Conservation (phyloP, 2,888 invertebrate genomes). For the Pristionchus fissidentatus region DNA sequence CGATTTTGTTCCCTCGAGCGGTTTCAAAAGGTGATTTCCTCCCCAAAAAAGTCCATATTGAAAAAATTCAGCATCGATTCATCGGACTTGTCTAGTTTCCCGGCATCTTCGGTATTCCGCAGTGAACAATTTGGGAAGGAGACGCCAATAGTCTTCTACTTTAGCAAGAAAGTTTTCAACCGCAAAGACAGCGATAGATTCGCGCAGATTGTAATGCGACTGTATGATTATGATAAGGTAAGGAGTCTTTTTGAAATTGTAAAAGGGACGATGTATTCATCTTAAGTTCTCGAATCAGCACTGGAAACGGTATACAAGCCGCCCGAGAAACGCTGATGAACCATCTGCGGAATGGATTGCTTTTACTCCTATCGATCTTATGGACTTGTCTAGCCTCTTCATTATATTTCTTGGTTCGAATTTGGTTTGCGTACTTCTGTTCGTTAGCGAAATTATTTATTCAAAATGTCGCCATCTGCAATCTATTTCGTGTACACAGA, state of each 20-base stretch:
- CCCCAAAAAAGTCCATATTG: neutral
- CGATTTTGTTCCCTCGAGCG: neutral
- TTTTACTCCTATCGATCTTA: no score
- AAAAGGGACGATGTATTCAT: neutral
- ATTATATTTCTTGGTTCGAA: no score
- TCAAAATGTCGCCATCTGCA: no score
- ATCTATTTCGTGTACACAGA: no score
- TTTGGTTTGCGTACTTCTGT: no score
- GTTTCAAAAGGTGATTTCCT: neutral
- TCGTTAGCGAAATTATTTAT: no score
- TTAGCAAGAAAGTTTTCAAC: neutral
- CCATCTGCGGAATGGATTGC: no score
- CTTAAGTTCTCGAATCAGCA: neutral
- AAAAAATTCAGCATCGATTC: neutral
- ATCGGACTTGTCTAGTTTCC: neutral
- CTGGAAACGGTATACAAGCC: neutral
- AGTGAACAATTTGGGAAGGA: neutral
- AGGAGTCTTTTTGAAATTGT: no score
- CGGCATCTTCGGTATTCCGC: neutral
- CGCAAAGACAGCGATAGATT: neutral
- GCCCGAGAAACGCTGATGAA: neutral
- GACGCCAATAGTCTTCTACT: neutral
- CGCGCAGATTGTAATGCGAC: neutral
- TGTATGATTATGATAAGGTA: neutral
- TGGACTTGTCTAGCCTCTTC: no score